Evolutionary conservation across 2,113 vertebrate genomes (phyloP), one percentile per base, ranked within the genome.

Genomic region (Neogobius melanostomus): DNA sequence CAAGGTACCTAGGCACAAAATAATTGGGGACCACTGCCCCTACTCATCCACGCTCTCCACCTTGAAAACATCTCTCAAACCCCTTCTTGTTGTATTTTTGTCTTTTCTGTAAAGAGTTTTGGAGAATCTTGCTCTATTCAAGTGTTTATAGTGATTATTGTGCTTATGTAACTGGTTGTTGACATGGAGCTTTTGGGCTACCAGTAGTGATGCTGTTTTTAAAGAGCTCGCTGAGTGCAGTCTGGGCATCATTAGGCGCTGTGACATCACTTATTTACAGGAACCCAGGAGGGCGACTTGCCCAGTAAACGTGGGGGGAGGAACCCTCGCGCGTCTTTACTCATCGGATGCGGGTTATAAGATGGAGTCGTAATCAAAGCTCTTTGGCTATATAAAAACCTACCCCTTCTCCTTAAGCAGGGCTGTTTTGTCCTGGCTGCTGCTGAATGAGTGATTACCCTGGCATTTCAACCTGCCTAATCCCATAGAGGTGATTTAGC

Each of bases 341-440:
- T 92, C 92, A 91, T 93, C 90, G 87, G 92, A 93, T 93, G 91
- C 80, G 90, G 56, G 92, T 93, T 91, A 91, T 87, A 91, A 88
- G 88, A 87, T 68, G 80, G 68, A 57, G 72, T 85, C 72, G 79
- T 90, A 92, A 91, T 92, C 90, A 92, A 89, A 91, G 89, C 87
- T 80, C 82, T 7, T 71, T 50, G 6, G 90, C 88, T 92, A 79
- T 89, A 90, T 90, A 91, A 91, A 61, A 89, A 83, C 76, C 84
- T 77, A 52, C 75, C 82, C 76, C 79, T 82, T 84, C 66, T 82
- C 81, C 84, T 90, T 86, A 84, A 89, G 75, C 81, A 84, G 84
- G 81, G 72, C 82, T 85, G 56, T 88, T 89, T 63, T 90, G 81
- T 88, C 71, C 79, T 72, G 72, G 79, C 81, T 80, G 68, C 82